These are phyloP conservation scores for Gobionotothen gibberifrons DNA, from an alignment of 2,797 vertebrate genomes.

Conservation along the genomic window DNA sequence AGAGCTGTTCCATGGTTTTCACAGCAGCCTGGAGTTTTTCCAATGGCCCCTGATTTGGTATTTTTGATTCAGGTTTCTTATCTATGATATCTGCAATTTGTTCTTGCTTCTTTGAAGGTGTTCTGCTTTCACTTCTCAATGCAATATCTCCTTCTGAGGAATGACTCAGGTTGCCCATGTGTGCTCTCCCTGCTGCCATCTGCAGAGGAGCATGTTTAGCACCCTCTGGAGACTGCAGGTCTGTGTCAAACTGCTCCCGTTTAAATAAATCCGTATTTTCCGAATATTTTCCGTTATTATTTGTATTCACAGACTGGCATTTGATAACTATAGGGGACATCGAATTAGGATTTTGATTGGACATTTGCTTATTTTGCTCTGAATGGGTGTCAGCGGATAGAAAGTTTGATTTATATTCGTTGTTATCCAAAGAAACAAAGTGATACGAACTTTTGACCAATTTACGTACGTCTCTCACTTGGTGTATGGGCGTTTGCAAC, in stretches of 20 bases:
- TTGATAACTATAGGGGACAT: slow-evolving; percentile 93
- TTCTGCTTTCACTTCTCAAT: slow-evolving; percentile 83
- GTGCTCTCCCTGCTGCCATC: slow-evolving; percentile 74
- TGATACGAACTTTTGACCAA: slow-evolving; percentile 93
- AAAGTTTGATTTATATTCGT: slow-evolving; percentile 80
- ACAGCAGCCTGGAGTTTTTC: slow-evolving; percentile 95
- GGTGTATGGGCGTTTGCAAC: slow-evolving; percentile 91
- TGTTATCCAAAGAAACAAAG: slow-evolving; percentile 88
- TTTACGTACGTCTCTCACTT: slow-evolving; percentile 95
- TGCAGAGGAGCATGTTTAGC: slow-evolving; percentile 81
- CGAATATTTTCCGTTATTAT: slow-evolving; percentile 72
- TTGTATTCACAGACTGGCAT: slow-evolving; percentile 91
- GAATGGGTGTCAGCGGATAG: slow-evolving; percentile 74
- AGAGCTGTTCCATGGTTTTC: slow-evolving; percentile 96
- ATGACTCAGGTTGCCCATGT: slow-evolving; percentile 63
- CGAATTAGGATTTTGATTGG: slow-evolving; percentile 74
- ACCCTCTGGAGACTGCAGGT: slow-evolving; percentile 85
- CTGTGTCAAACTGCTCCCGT: slow-evolving; percentile 54
- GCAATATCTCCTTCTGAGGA: slow-evolving; percentile 79
- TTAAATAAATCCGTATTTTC: slow-evolving; percentile 55
- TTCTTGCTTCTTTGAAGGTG: slow-evolving; percentile 79
- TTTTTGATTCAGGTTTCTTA: slow-evolving; percentile 80
- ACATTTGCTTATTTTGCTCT: slow-evolving; percentile 83
- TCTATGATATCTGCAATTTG: slow-evolving; percentile 75
- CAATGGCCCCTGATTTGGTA: slow-evolving; percentile 84